Percentiles rank a stretch among this genome's conserved stretches.
phyloP scores from a whole-genome alignment of 23 tunicate genomes.

The Ascidia mentula region DNA sequence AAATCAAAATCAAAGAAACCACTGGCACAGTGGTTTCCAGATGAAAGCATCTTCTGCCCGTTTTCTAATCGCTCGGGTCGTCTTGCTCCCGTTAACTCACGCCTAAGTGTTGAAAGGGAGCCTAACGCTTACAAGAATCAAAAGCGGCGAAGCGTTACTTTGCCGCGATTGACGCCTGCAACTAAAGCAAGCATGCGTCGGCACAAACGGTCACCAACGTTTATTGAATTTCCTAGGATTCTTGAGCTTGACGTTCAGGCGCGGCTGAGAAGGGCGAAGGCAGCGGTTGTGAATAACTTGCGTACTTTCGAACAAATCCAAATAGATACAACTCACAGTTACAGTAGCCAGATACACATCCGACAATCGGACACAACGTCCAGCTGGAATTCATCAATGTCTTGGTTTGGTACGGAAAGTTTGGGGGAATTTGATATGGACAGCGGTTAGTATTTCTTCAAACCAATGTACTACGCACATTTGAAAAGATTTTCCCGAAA shows the following conservation, averaged over 20 bases:
- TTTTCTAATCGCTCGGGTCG: conserved; percentile 40
- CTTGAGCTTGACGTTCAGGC: conserved; percentile 59
- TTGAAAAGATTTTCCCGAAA: too few species aligned
- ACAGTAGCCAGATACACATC: conserved; percentile 18
- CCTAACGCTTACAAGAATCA: background rate
- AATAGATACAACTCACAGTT: background rate
- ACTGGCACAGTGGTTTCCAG: conserved; percentile 33
- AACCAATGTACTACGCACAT: too few species aligned
- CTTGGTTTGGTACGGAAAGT: background rate
- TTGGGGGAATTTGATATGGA: background rate
- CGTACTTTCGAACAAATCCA: background rate
- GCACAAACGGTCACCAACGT: background rate
- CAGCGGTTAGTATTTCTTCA: background rate
- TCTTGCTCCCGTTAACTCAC: conserved; percentile 32
- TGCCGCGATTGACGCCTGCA: conserved; percentile 9
- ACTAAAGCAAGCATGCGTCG: conserved; percentile 14
- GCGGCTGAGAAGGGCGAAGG: conserved; percentile 50
- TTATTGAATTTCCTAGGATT: conserved; percentile 13
- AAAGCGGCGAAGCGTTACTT: background rate
- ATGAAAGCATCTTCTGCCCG: conserved; percentile 40
- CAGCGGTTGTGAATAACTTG: conserved; percentile 21
- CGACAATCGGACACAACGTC: background rate
- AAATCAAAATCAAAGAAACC: background rate
- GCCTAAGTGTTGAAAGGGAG: background rate
- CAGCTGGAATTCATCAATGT: background rate